phyloP scores from a whole-genome alignment of 2,113 vertebrate genomes.

The Chitala chitala region DNA sequence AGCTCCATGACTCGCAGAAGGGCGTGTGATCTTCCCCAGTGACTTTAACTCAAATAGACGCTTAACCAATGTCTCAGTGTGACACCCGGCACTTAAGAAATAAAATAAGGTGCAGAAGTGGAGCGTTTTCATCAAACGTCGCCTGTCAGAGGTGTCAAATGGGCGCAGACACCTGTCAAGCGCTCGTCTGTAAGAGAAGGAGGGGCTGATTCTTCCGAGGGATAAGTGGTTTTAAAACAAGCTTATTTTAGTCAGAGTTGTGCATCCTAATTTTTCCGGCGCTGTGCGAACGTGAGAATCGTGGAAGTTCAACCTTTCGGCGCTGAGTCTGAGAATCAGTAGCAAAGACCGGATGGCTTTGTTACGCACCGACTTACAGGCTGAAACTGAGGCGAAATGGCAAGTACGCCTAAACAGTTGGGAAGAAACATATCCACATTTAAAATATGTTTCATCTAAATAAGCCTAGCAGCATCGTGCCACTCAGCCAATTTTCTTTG shows the following conservation, averaged over 20 bases:
- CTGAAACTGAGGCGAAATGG: no score
- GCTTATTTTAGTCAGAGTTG: not conserved
- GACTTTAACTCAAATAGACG: not conserved
- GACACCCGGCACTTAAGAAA: constrained; percentile 1
- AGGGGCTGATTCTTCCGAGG: no score
- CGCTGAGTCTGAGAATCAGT: not conserved
- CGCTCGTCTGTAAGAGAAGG: not conserved
- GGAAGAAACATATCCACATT: no score
- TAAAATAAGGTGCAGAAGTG: not conserved
- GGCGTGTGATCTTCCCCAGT: not conserved
- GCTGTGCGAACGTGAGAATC: not conserved
- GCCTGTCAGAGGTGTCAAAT: not conserved
- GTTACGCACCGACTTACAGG: no score
- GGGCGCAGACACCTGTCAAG: not conserved
- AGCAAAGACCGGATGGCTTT: no score
- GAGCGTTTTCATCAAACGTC: not conserved
- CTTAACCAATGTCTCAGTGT: not conserved
- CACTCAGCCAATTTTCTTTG: no score
- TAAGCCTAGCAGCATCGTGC: no score
- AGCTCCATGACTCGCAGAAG: not conserved
- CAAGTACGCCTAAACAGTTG: no score
- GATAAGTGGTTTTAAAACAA: not conserved
- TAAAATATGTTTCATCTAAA: no score
- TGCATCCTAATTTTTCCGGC: not conserved
- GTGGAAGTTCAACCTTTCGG: not conserved